Evolutionary conservation across 2,888 invertebrate species (phyloP).

Genomic region (Ecdyonurus torrentis): DNA sequence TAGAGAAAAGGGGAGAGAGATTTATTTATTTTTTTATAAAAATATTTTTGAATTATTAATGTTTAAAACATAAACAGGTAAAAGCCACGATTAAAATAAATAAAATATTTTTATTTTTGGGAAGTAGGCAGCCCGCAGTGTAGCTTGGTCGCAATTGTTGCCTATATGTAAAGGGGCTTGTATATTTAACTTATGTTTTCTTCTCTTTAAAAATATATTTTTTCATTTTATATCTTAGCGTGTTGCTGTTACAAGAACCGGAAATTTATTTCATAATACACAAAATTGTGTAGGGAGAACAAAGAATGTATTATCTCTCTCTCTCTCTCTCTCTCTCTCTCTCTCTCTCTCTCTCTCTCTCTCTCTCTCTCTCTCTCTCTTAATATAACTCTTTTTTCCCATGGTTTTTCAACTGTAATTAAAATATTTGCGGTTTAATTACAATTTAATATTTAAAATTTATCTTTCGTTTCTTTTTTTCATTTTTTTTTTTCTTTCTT

Average conservation of each 20-base stretch:
- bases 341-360: neutral
- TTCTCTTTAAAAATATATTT: no score
- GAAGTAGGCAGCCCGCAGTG: no score
- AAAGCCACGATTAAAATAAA: no score
- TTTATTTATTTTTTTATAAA: no score
- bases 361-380: neutral
- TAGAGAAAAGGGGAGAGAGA: no score
- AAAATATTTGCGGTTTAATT: neutral
- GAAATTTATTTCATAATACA: neutral
- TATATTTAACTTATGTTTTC: no score
- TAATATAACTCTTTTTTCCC: neutral
- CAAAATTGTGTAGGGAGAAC: neutral
- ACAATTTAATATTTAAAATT: neutral
- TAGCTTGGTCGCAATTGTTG: no score
- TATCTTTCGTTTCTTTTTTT: neutral
- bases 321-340: neutral
- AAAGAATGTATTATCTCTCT: neutral
- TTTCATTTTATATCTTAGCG: no score
- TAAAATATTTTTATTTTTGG: no score
- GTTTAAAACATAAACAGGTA: no score
- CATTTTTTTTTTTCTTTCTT: neutral
- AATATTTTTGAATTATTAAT: no score
- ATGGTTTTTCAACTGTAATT: neutral
- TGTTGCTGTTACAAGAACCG: neutral
- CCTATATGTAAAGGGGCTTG: no score